These are phyloP conservation scores for Desmophyllum pertusum DNA, from an alignment of 92 coral and sea anemone genomes.

Conservation along the genomic window DNA sequence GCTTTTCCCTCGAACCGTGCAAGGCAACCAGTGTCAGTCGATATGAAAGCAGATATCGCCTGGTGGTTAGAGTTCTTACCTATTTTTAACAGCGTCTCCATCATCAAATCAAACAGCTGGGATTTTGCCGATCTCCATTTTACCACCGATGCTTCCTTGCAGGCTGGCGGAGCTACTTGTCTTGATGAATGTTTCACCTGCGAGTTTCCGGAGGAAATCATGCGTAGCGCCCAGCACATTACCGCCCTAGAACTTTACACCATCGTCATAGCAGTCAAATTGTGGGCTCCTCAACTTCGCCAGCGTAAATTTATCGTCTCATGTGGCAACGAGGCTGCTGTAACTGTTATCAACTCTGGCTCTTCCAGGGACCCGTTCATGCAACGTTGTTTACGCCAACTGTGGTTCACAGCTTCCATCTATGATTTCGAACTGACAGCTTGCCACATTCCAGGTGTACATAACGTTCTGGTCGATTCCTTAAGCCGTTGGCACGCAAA, in stretches of 20 bases:
- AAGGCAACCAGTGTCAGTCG: neutral
- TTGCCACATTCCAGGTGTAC: slow-evolving; percentile 37
- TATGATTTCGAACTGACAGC: slow-evolving; percentile 42
- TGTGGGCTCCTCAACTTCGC: neutral
- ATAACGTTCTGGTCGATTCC: too few relatives aligned
- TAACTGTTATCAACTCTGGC: slow-evolving; percentile 9
- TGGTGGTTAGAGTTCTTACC: slow-evolving; percentile 49
- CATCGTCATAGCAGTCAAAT: neutral
- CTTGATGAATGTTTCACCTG: neutral
- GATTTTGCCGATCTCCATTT: too few relatives aligned
- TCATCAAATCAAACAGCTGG: slow-evolving; percentile 22
- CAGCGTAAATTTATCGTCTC: neutral
- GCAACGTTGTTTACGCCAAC: slow-evolving; percentile 45
- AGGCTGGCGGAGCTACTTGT: slow-evolving; percentile 37
- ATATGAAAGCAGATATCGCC: slow-evolving; percentile 20
- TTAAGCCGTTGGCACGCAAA: slow-evolving; percentile 32
- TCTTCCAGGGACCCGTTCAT: slow-evolving; percentile 16
- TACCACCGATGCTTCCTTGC: slow-evolving; percentile 44
- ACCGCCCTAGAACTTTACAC: neutral
- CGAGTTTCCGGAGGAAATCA: neutral
- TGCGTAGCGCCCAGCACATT: neutral
- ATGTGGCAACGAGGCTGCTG: slow-evolving; percentile 42
- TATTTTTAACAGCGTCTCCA: slow-evolving; percentile 31
- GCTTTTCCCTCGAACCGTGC: neutral
- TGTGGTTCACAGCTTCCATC: slow-evolving; percentile 37